phyloP scores from a whole-genome alignment of 2,113 vertebrate species.

The Scytalopus superciliaris region DNA sequence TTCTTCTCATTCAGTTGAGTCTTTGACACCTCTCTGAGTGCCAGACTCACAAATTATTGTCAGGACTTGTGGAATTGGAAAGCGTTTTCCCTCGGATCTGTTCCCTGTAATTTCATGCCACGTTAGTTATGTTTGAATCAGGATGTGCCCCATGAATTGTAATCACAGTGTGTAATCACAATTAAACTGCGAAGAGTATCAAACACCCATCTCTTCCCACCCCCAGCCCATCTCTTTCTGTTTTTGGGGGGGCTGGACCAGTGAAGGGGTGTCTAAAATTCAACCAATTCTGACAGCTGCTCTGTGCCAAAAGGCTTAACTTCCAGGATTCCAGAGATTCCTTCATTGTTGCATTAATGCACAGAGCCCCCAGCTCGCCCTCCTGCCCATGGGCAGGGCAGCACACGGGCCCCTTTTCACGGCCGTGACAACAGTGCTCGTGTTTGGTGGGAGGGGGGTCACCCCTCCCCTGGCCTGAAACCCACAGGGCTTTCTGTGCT shows the following conservation, averaged over 20 bases:
- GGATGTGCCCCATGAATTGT: not conserved
- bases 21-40: not conserved
- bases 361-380: not conserved
- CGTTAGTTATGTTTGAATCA: not conserved
- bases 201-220: not conserved
- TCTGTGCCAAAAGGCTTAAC: constrained; percentile 58
- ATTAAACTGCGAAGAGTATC: not conserved
- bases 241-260: not conserved
- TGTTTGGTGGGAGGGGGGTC: not conserved
- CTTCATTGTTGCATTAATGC: constrained; percentile 52
- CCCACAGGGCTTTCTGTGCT: not conserved
- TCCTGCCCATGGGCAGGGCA: not conserved
- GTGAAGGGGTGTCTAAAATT: constrained; percentile 35
- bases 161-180: not conserved
- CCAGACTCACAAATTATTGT: not conserved
- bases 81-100: not conserved
- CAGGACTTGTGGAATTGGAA: not conserved
- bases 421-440: not conserved
- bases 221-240: not conserved
- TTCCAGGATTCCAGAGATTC: constrained; percentile 60
- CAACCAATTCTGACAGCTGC: constrained; percentile 59
- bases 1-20: not conserved
- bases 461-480: not conserved
- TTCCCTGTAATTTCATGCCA: not conserved
- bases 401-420: not conserved